Percentiles rank a stretch among this genome's conserved stretches.
Evolutionary conservation across 2,888 invertebrate species (phyloP).

Genomic region (Bimastos eiseni): DNA sequence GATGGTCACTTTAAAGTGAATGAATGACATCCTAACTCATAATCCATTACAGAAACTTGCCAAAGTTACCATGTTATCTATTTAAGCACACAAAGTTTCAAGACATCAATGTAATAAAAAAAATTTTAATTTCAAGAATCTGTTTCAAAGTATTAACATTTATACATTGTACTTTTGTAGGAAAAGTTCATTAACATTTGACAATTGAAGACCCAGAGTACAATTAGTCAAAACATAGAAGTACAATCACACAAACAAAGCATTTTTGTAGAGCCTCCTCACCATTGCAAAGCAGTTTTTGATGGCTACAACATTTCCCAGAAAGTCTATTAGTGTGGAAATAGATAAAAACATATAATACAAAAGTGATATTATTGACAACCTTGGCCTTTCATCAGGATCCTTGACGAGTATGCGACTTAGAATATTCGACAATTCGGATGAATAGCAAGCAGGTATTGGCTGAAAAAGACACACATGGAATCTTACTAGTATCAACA

Average conservation of each 20-base stretch:
- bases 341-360: neutral
- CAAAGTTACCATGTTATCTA: no score
- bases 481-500: neutral
- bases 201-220: neutral
- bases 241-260: neutral
- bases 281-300: neutral
- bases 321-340: neutral
- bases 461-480: slow-evolving; percentile 47
- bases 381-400: slow-evolving; percentile 59
- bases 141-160: neutral
- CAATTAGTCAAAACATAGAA: neutral
- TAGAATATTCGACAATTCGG: slow-evolving; percentile 50
- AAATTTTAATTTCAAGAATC: no score
- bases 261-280: neutral
- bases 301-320: neutral
- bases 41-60: neutral
- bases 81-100: no score
- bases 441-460: slow-evolving; percentile 51
- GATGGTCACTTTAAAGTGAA: neutral
- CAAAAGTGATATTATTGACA: neutral
- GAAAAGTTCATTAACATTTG: neutral
- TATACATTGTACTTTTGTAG: neutral
- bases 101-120: no score
- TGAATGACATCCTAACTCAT: neutral
- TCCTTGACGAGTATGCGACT: slow-evolving; percentile 49